phyloP scores from a whole-genome alignment of 2,888 invertebrate species.

The Drosophila subquinaria region DNA sequence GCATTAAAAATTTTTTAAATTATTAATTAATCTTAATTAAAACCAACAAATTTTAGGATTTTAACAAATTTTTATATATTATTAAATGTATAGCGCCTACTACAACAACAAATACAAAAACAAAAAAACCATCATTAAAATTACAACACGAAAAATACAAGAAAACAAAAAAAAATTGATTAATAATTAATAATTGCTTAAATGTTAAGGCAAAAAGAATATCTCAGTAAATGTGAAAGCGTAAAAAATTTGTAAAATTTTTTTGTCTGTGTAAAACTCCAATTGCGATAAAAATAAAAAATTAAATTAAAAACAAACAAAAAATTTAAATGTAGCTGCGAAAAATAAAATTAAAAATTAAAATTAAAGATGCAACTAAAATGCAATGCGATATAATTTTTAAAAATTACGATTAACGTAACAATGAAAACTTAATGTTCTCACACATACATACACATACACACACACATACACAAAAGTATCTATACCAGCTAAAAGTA shows the following conservation, averaged over 20 bases:
- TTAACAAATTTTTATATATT: constrained; percentile 81
- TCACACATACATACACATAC: constrained; percentile 47
- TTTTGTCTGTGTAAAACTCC: constrained; percentile 77
- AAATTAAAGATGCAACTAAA: constrained; percentile 45
- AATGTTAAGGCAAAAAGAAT: constrained; percentile 74
- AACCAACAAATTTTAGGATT: constrained; percentile 82
- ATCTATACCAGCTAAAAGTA: constrained; percentile 78
- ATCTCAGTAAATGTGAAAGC: constrained; percentile 82
- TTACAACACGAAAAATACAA: constrained; percentile 37
- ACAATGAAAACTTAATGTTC: constrained; percentile 72
- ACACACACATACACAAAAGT: constrained; percentile 63
- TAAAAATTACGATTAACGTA: constrained; percentile 68
- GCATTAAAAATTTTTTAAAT: constrained; percentile 77
- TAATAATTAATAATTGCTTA: constrained; percentile 53
- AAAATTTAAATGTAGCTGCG: constrained; percentile 60
- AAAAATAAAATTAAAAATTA: constrained; percentile 33
- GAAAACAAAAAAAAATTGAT: constrained; percentile 28
- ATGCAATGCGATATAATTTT: constrained; percentile 80
- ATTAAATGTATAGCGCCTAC: constrained; percentile 77
- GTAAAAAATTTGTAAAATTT: constrained; percentile 80
- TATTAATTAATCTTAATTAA: constrained; percentile 81
- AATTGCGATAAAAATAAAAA: constrained; percentile 64
- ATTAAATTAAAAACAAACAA: constrained; percentile 30
- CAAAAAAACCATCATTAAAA: constrained; percentile 19
- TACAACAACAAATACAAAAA: constrained; percentile 49